phyloP scores from a whole-genome alignment of 2,797 vertebrate genomes.

The Myotis findleyi region DNA sequence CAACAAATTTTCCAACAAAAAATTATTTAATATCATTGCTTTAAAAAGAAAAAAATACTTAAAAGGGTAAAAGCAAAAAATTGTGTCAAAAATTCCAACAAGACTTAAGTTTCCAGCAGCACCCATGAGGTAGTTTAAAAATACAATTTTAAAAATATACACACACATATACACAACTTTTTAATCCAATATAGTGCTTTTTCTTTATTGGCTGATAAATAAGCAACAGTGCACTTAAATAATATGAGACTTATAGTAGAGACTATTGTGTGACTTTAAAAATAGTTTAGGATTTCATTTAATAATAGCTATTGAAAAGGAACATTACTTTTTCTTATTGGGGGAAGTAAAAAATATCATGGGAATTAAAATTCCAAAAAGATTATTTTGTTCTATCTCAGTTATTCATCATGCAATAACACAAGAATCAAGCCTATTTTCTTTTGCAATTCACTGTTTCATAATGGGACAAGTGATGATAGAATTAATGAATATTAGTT shows the following conservation, averaged over 20 bases:
- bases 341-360: constrained; percentile 39
- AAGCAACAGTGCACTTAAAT: constrained; percentile 50
- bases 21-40: not conserved
- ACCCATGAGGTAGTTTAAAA: not conserved
- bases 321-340: constrained; percentile 46
- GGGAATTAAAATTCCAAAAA: constrained; percentile 5
- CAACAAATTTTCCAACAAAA: not conserved
- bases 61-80: not conserved
- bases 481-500: not conserved
- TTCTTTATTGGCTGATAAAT: constrained; percentile 53
- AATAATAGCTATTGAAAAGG: constrained; percentile 30
- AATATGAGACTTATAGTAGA: constrained; percentile 57
- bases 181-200: not conserved
- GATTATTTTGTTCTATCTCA: not conserved
- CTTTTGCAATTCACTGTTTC: constrained; percentile 37
- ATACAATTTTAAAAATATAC: not conserved
- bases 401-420: not conserved
- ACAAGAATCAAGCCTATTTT: not conserved
- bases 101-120: not conserved
- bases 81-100: constrained; percentile 2
- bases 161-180: not conserved
- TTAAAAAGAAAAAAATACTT: not conserved
- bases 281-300: constrained; percentile 55
- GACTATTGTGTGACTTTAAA: constrained; percentile 56
- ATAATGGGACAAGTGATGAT: not conserved